These are phyloP conservation scores for Labrus mixtus DNA, from an alignment of 2,113 vertebrate genomes.

Conservation along the genomic window DNA sequence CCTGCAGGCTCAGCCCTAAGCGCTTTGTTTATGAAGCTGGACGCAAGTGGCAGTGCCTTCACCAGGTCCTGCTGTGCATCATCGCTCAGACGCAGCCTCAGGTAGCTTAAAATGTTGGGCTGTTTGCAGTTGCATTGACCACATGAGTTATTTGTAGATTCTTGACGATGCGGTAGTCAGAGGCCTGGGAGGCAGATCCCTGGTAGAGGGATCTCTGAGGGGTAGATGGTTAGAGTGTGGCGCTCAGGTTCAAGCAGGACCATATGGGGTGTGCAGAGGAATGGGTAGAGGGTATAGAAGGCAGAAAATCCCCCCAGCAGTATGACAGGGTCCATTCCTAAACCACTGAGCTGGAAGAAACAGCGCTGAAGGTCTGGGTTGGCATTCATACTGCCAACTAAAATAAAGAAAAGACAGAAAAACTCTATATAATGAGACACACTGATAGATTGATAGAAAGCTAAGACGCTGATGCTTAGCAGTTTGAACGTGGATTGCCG, in stretches of 20 bases:
- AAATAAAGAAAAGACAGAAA: conserved; percentile 29
- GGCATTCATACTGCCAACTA: conserved; percentile 76
- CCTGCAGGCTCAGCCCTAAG: conserved; percentile 63
- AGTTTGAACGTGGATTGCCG: conserved; percentile 5
- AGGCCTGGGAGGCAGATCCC: conserved; percentile 72
- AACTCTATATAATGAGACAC: background rate
- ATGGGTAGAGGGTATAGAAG: conserved; percentile 75
- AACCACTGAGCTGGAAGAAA: conserved; percentile 78
- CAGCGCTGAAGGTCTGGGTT: conserved; percentile 74
- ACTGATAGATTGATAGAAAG: background rate
- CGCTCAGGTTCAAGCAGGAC: conserved; percentile 74
- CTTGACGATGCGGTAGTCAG: conserved; percentile 75
- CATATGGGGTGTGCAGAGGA: conserved; percentile 75
- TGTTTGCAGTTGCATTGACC: conserved; percentile 75
- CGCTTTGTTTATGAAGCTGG: conserved; percentile 69
- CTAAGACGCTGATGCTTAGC: background rate
- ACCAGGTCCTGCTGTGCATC: conserved; percentile 78
- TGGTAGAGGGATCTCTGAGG: conserved; percentile 79
- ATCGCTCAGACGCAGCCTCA: conserved; percentile 73
- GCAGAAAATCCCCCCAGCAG: conserved; percentile 73
- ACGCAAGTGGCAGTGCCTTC: conserved; percentile 71
- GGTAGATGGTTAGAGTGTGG: conserved; percentile 75
- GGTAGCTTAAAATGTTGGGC: conserved; percentile 63
- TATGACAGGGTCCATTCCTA: conserved; percentile 82
- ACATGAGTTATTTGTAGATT: conserved; percentile 79